Evolutionary conservation across 2,888 invertebrate genomes (phyloP), one percentile per base, ranked within the genome.

Genomic region (Chydorus sphaericus): DNA sequence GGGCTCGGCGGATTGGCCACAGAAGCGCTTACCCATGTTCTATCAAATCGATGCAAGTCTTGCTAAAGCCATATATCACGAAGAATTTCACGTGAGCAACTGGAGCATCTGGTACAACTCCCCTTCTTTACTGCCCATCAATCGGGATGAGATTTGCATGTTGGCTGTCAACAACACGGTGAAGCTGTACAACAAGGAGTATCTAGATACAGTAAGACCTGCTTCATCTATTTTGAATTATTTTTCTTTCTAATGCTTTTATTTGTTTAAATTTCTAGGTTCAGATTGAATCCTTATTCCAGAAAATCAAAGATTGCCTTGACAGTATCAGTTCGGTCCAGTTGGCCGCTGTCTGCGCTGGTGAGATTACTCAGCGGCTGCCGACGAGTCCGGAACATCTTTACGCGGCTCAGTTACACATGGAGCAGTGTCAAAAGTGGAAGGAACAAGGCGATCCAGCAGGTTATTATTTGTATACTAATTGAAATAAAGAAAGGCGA

Each of bases 141-240:
- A 23, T 11, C 31, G 52, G n/a, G 52, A 52, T n/a, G 52, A 52
- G 18, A 36, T 52, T n/a, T 52, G 52, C 33, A 36, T 36, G 23
- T 20, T 26, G 36, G 52, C 52, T 2, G 36, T 52, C 11, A 33
- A 52, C 36, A 52, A 52, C 18, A 52, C 33, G 18, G 52, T 36
- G 11, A 31, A 36, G 16, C 31, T 33, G 23, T 30, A 50, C 16
- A 31, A 23, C 52, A 52, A 50, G 50, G 29, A 50, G 28, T 50
- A 16, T 30, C 20, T 30, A 3, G 29, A 50, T 50, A 18, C 18
- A 16, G 29, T 50, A 50, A 29, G 20, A 30, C 28, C 16, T n/a
- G n/a, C n/a, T n/a, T n/a, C n/a, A 33, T 33, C 10, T 33, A 33
- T 33, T 33, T 33, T 11, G 36, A 11, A 14, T 33, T 33, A 11